Base-by-base conservation (phyloP, 2,113 vertebrate species). In the Hydrolagus affinis region DNA sequence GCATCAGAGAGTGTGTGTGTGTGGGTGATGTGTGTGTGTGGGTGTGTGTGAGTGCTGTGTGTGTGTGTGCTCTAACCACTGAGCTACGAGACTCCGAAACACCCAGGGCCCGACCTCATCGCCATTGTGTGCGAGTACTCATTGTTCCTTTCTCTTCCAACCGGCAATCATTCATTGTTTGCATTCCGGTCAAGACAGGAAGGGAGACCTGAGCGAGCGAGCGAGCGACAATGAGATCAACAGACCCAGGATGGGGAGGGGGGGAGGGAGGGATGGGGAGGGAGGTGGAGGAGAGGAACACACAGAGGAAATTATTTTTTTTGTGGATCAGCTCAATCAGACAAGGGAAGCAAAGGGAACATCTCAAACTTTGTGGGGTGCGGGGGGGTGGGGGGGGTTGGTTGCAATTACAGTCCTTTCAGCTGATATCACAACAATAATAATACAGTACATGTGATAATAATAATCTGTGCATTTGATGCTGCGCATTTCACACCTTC, bases 221-320 rank as follows among this genome's bases (percentile, higher is more conserved):
- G 32, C 60, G 78, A 83, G 66, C 59, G 4, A 8, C 78, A 83
- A 83, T 66, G 78, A 66, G 30, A 17, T 64, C 78, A 66, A 62
- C 62, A 25, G 25, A 19, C 11, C 28, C 2, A 17, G 66, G 78
- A 78, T n/a, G n/a, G n/a, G 30, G 66, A 6, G 44, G 44, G 44
- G 44, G 44, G 44, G 44, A 44, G 6, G 44, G 44, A 44, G 44
- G 6, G 44, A 44, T n/a, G n/a, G 44, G 6, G 44, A 44, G 44
- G 6, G 44, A 6, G 44, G 44, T 44, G 44, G 44, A 6, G 44
- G 44, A 83, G n/a, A n/a, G n/a, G n/a, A n/a, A n/a, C n/a, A n/a
- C n/a, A 83, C 25, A 15, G 60, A 83, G 78, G 78, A 83, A 83
- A 14, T 64, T 28, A 83, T 83, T 83, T 83, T 83, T 83, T 83